Base-by-base conservation (phyloP, 2,888 invertebrate genomes). In the Physocephala rufipes region DNA sequence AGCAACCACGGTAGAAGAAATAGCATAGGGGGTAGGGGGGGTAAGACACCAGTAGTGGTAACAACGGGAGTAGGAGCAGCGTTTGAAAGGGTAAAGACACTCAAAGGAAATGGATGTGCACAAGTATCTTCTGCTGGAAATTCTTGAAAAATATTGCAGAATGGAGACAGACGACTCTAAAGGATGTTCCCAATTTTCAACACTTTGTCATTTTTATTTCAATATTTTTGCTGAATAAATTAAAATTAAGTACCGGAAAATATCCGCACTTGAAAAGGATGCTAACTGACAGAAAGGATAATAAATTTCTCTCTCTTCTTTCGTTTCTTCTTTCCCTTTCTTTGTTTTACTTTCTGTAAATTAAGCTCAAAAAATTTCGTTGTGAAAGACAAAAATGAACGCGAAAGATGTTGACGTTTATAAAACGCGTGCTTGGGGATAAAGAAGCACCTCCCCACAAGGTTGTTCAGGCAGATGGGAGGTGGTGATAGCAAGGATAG, bases 161-260 rank as follows among this genome's bases (percentile, higher is more conserved):
- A 24, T 13, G 24, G 28, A 58, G 28, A 58, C 58, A 28, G 58
- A 58, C 12, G 58, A 28, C 3, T 30, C 19, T 30, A 30, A 58
- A 58, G 67, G 55, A 43, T 45, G 16, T n/a, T n/a, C n/a, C 26
- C 21, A 51, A 19, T 26, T 58, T 67, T 49, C 62, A 62, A 49
- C 61, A 36, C 55, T 26, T 55, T 30, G 30, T 36, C 66, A 36
- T 30, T 12, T n/a, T 9, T 61, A 49, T 68, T 62, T 68, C 62
- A 68, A 68, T 68, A 68, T 51, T 62, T 49, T 19, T 12, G n/a
- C 16, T 51, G 68, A 28, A 49, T 61, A 68, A 68, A 62, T 68
- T 62, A 68, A 62, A 51, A 62, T 51, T 21, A n/a, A 67, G 15
- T 58, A 36, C 36, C 36, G 36, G 4, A 36, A 7, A 36, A 36